These are phyloP conservation scores for Sebastes vulpes DNA, from an alignment of 2,797 vertebrate genomes.

Conservation along the genomic window DNA sequence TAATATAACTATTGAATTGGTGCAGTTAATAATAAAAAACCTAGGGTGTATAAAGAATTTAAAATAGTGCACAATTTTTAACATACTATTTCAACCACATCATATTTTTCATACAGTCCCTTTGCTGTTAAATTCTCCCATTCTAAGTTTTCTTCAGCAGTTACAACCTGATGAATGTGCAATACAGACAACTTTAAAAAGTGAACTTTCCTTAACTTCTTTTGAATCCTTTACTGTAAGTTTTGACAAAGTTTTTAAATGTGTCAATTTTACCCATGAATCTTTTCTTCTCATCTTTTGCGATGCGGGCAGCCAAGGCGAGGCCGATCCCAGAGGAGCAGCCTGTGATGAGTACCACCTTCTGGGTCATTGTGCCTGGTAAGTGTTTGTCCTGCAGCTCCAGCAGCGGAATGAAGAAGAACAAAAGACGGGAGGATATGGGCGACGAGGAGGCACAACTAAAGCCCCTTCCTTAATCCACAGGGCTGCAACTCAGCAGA, in stretches of 20 bases:
- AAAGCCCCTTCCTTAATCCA: constrained; percentile 74
- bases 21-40: not conserved
- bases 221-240: not conserved
- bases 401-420: constrained; percentile 12
- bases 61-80: not conserved
- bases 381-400: constrained; percentile 34
- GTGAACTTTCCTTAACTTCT: not conserved
- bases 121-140: not conserved
- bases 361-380: constrained; percentile 83
- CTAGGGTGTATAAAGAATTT: not conserved
- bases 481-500: constrained; percentile 84
- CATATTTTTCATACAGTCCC: not conserved
- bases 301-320: constrained; percentile 87
- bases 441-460: constrained; percentile 4
- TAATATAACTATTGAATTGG: not conserved
- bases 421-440: constrained; percentile 13
- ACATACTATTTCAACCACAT: not conserved
- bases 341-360: constrained; percentile 90
- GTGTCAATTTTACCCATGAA: constrained; percentile 87
- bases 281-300: constrained; percentile 90
- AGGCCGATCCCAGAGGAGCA: constrained; percentile 92
- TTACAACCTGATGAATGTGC: not conserved
- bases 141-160: not conserved
- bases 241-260: not conserved
- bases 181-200: not conserved